These are phyloP conservation scores for Neotoxoptera formosana DNA, from an alignment of 1,140 invertebrate genomes.

Conservation along the genomic window DNA sequence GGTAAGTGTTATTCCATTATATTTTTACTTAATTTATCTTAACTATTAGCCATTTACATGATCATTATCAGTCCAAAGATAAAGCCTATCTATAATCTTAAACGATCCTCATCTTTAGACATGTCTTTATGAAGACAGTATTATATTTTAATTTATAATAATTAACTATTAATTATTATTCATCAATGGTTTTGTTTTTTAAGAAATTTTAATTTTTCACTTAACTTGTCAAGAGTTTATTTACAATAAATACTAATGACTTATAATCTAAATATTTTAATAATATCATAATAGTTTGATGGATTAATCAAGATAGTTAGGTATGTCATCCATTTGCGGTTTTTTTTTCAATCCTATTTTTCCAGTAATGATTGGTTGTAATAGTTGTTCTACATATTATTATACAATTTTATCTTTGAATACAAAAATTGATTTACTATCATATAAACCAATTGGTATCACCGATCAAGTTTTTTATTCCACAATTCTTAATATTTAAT, in stretches of 20 bases:
- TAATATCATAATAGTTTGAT: too few relatives aligned
- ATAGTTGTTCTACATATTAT: too few relatives aligned
- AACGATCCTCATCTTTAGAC: background rate
- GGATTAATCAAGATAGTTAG: too few relatives aligned
- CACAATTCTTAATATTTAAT: background rate
- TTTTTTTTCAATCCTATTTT: background rate
- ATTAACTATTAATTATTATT: too few relatives aligned
- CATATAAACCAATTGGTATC: background rate
- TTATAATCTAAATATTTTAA: too few relatives aligned
- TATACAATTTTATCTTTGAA: background rate
- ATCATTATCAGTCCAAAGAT: background rate
- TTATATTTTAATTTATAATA: background rate
- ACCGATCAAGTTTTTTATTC: background rate
- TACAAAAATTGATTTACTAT: background rate
- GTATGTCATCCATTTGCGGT: too few relatives aligned
- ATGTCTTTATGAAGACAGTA: background rate
- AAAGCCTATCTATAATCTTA: background rate
- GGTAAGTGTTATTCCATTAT: slow-evolving; percentile 66
- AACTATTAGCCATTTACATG: background rate
- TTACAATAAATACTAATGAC: background rate
- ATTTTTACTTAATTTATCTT: background rate
- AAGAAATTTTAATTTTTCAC: background rate
- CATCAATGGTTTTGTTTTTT: background rate
- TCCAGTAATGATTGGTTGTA: background rate
- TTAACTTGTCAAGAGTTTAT: background rate